These are phyloP conservation scores for Drosophila fungiperda DNA, from an alignment of 2,888 invertebrate species.

Conservation along the genomic window DNA sequence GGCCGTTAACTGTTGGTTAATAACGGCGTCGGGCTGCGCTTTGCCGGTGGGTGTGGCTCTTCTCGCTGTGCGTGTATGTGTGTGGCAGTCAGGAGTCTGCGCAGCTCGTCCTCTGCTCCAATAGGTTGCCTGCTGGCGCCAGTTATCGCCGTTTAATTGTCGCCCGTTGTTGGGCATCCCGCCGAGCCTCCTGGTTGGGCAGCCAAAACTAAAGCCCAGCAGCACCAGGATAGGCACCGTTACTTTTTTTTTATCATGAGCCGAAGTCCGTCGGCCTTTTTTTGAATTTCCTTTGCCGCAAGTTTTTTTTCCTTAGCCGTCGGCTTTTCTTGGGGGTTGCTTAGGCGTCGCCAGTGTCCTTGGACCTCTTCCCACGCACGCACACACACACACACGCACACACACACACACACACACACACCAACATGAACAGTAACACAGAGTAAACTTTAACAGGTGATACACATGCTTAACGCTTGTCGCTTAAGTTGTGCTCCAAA, in stretches of 20 bases:
- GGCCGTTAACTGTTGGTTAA: slow-evolving; percentile 70
- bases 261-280: slow-evolving; percentile 50
- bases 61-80: neutral
- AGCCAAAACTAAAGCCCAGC: slow-evolving; percentile 22
- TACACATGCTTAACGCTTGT: slow-evolving; percentile 25
- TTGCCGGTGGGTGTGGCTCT: slow-evolving; percentile 79
- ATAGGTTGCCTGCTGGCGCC: slow-evolving; percentile 67
- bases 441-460: slow-evolving; percentile 2
- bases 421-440: neutral
- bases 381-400: slow-evolving; percentile 7
- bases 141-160: slow-evolving; percentile 65
- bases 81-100: slow-evolving; percentile 74
- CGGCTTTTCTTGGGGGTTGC: slow-evolving; percentile 48
- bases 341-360: slow-evolving; percentile 46
- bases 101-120: slow-evolving; percentile 73
- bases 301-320: slow-evolving; percentile 30
- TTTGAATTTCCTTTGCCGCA: neutral
- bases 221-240: slow-evolving; percentile 21
- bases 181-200: slow-evolving; percentile 71
- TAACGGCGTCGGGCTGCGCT: slow-evolving; percentile 28
- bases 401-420: neutral
- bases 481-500: slow-evolving; percentile 12
- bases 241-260: neutral
- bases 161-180: slow-evolving; percentile 54
- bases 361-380: slow-evolving; percentile 35